These are phyloP conservation scores for Syngnathus rostellatus DNA, from an alignment of 2,797 vertebrate genomes.

Conservation along the genomic window DNA sequence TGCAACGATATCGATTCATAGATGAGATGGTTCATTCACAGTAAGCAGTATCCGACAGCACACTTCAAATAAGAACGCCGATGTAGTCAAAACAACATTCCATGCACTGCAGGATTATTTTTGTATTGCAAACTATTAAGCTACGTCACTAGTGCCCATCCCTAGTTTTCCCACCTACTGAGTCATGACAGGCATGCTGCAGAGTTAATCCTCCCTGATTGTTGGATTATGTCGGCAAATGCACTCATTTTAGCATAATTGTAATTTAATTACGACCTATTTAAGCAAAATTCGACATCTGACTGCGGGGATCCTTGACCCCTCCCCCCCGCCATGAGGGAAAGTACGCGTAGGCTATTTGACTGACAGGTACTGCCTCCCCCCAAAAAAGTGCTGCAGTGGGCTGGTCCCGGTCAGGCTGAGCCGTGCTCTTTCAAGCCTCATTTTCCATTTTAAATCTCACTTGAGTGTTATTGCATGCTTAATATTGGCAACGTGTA, in stretches of 20 bases:
- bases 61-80: background rate
- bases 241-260: background rate
- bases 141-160: conserved; percentile 11
- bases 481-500: background rate
- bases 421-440: conserved; percentile 10
- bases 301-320: background rate
- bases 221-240: background rate
- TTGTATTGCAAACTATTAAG: background rate
- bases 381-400: conserved; percentile 60
- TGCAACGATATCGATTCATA: background rate
- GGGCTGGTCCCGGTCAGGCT: conserved; percentile 61
- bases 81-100: background rate
- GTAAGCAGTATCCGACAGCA: background rate
- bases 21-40: background rate
- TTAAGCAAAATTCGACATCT: background rate
- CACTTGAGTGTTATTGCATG: background rate
- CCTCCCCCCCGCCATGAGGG: background rate
- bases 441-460: conserved; percentile 1
- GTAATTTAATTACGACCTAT: background rate
- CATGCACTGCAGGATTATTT: background rate
- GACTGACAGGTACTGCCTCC: background rate
- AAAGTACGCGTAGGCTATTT: background rate
- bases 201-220: background rate
- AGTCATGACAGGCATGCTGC: conserved; percentile 22
- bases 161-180: conserved; percentile 11